Evolutionary conservation across 2,888 invertebrate species (phyloP), one percentile per base, ranked within the genome.

Genomic region (Uropetala carovei): DNA sequence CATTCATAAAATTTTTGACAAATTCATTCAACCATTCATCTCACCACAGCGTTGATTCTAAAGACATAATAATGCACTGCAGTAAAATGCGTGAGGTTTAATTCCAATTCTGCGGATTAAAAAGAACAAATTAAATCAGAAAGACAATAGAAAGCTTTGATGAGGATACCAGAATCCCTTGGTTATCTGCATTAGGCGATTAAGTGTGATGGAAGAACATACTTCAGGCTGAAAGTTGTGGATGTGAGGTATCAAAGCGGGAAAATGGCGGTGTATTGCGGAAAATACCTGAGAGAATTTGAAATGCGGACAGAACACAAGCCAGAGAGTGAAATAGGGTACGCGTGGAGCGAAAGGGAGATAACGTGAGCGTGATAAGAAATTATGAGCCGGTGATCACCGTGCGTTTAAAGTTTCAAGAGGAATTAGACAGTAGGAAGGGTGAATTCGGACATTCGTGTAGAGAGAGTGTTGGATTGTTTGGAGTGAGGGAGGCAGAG

Each of bases 251-350:
- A 43, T 43, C 43, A 43, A 43, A 43, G 27, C 11, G 75, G 27
- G 75, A 75, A 75, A 75, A 22, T 75, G 43, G 75, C 75, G 75
- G 22, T 75, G 75, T 22, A 75, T 75, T 75, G 22, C 27, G 75
- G 22, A 22, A 27, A 75, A 75, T 75, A 27, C 75, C 75, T 75
- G 75, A 18, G 75, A 27, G 75, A 27, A n/a, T n/a, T n/a, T n/a
- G n/a, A n/a, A 27, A 75, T 13, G 13, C 7, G 64, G 75, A 11
- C 10, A 27, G 27, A 75, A 27, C 22, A 27, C 10, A 13, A 27
- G 22, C 10, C 11, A 7, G 68, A 68, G n/a, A 13, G 10, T 27
- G 75, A 27, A 75, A 75, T 22, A 75, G 75, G 27, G 75, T 27
- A 22, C 22, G 75, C n/a, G 13, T 22, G n/a, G 75, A 13, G 75